These are phyloP conservation scores for Myotis vivesi DNA, from an alignment of 2,797 vertebrate species.

Conservation along the genomic window DNA sequence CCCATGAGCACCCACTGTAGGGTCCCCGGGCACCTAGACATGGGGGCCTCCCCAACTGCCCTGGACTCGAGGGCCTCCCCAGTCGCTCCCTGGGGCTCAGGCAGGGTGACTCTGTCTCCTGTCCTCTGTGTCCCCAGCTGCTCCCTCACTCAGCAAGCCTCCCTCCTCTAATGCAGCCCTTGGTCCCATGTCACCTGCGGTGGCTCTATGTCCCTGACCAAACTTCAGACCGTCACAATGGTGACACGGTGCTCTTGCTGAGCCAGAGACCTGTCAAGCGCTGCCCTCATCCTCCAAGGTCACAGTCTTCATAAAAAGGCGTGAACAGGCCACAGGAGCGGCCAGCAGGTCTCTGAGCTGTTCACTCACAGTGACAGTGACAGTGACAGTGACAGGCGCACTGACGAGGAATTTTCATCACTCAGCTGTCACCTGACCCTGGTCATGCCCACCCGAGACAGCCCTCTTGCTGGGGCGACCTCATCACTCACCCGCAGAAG, in stretches of 20 bases:
- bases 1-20: not conserved
- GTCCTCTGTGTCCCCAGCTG: rapidly evolving
- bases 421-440: not conserved
- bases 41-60: not conserved
- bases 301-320: not conserved
- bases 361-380: not conserved
- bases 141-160: not conserved
- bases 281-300: not conserved
- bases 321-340: not conserved
- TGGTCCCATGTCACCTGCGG: rapidly evolving
- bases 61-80: not conserved
- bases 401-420: not conserved
- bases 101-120: rapidly evolving
- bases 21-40: rapidly evolving
- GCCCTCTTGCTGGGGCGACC: not conserved
- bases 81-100: rapidly evolving
- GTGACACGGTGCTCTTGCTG: not conserved
- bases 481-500: not conserved
- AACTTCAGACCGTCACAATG: rapidly evolving
- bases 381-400: not conserved
- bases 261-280: not conserved
- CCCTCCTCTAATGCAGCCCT: not conserved
- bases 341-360: not conserved
- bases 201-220: not conserved
- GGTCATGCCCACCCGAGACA: not conserved